Evolutionary conservation across 2,888 invertebrate species (phyloP), one percentile per base, ranked within the genome.

Genomic region (Chymomyza caudatula): DNA sequence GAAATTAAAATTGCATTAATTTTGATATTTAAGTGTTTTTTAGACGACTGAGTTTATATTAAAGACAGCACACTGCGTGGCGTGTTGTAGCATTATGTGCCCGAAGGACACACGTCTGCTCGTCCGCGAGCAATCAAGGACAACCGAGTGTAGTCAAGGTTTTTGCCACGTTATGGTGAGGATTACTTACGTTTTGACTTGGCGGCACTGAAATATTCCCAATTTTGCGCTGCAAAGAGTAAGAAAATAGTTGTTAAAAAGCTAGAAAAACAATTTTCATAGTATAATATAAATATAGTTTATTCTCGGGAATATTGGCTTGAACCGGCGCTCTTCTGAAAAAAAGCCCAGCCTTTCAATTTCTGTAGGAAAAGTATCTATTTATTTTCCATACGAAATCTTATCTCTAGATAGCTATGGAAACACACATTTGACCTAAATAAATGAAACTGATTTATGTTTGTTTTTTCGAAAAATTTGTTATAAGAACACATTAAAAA

Each of bases 1-100:
- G 69, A 69, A 69, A 69, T 69, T 69, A 64, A 64, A 69, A 69
- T 60, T 37, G 69, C 69, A 69, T 60, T 69, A 69, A 52, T 69
- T 55, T 59, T 37, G 19, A 52, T 37, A 29, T 60, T 61, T 22
- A 44, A 43, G 17, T 44, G 58, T 43, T 19, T 19, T 37, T 37
- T 11, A 37, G 29, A 5, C n/a, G 51, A 19, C 13, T 17, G 19
- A 17, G 13, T 15, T 47, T 47, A 47, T 17, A 47, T 47, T 37
- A 37, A 37, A 37, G 29, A 37, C 29, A 37, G 29, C 11, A 8
- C 29, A 37, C 29, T 37, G 11, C 29, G 29, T 37, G 11, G 2
- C 2, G 2, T 37, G 11, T 11, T 37, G 5, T 37, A 11, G 29
- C 29, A 47, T 15, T 13, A 17, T 47, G n/a, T 19, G 15, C 3